Base-by-base conservation (phyloP, 2,797 vertebrate species). In the Falco naumanni region DNA sequence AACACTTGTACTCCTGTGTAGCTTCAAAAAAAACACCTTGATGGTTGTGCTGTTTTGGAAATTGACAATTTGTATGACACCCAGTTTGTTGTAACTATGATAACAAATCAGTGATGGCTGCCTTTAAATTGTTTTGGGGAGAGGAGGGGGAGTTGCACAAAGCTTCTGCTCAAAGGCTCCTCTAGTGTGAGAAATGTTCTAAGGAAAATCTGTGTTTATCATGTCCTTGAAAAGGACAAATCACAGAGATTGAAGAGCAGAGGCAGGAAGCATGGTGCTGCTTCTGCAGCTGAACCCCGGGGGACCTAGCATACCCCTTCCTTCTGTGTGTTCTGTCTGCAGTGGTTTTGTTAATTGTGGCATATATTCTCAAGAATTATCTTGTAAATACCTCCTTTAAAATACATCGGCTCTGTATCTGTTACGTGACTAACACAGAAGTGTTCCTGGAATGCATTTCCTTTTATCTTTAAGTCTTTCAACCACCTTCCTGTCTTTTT, bases 211-310 rank as follows among this genome's bases (percentile, higher is more conserved):
- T 48, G 56, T 76, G n/a, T 93, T 95, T 61, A 29, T 90, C 31
- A 3, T 48, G 72, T 79, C 86, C 88, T 96, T 92, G 80, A 50
- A 59, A 84, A 91, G 59, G 77, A 80, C 70, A 69, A 84, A 82
- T 59, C 18, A 12, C 47, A 39, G 22, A 85, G 54, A 54, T 39
- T 13, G 65, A 70, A 50, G 68, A 56, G 65, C 78, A 80, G 37
- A 50, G 33, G 51, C 37, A 43, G 84, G 50, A 80, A 48, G 21
- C 50, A 34, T 37, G 65, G 18, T 60, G 39, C 64, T 80, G 61
- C 57, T 80, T 69, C 47, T 88, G 50, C 57, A 56, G 77, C 74
- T 4, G 3, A 53, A 72, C 28, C 66, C 29, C 19, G 1, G 19
- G 61, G 47, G 34, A 69, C 7, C 19, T 56, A 22, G 17, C 43